Percentiles rank a stretch among this genome's conserved stretches.
Conservation (phyloP, 2,797 vertebrate species). For the Pangasius macronema region DNA sequence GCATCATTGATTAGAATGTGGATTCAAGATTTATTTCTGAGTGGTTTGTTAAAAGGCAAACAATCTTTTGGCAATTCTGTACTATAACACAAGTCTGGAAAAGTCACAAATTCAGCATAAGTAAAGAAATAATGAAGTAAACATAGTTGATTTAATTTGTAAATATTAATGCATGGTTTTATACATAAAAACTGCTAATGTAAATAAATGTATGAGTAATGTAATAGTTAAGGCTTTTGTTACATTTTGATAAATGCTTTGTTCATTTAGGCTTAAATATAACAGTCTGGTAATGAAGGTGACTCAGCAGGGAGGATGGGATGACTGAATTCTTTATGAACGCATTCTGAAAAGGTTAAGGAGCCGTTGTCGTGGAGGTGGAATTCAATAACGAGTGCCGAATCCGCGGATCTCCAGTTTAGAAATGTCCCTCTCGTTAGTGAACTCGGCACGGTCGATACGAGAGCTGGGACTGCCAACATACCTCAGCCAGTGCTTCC, state of each 20-base stretch:
- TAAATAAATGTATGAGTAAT: neutral
- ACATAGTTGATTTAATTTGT: neutral
- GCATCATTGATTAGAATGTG: neutral
- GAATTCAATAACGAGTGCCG: slow-evolving; percentile 76
- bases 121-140: slow-evolving; percentile 6
- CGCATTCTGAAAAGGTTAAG: slow-evolving; percentile 22
- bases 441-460: slow-evolving; percentile 80
- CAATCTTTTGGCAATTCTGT: slow-evolving; percentile 3
- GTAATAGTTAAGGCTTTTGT: slow-evolving; percentile 1
- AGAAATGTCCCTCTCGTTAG: slow-evolving; percentile 81
- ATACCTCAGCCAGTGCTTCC: slow-evolving; percentile 86
- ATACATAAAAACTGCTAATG: neutral
- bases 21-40: slow-evolving; percentile 24
- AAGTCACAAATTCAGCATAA: neutral
- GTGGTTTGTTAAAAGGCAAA: slow-evolving; percentile 6
- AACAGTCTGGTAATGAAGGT: neutral
- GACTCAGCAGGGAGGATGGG: slow-evolving; percentile 18
- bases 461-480: slow-evolving; percentile 88
- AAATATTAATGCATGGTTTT: neutral
- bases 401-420: slow-evolving; percentile 83
- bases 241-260: neutral
- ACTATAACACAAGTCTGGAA: neutral
- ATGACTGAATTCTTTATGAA: slow-evolving; percentile 2
- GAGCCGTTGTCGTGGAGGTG: slow-evolving; percentile 1
- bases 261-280: neutral